phyloP scores from a whole-genome alignment of 2,888 invertebrate species.

The Drosophila mimica region DNA sequence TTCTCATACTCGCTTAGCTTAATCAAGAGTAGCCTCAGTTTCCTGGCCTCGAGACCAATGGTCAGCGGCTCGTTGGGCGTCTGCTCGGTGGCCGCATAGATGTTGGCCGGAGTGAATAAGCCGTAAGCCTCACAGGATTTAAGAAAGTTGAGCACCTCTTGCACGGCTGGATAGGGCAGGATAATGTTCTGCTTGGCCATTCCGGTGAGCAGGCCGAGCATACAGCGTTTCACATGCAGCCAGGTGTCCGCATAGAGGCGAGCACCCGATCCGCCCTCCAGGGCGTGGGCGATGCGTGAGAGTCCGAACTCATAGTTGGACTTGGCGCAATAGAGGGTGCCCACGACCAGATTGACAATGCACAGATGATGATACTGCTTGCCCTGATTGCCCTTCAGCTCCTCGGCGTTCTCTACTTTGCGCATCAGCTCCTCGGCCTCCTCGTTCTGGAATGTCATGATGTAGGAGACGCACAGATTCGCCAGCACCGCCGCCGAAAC shows the following conservation, averaged over 20 bases:
- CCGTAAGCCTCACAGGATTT: conserved; percentile 91
- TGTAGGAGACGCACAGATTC: conserved; percentile 99
- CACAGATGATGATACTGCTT: conserved; percentile 98
- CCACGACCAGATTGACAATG: conserved; percentile 99
- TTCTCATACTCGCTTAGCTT: conserved; percentile 84
- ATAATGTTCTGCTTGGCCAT: conserved; percentile 94
- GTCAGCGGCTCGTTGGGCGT: conserved; percentile 82
- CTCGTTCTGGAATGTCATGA: conserved; percentile 99
- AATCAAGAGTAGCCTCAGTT: conserved; percentile 81
- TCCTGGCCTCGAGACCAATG: conserved; percentile 84
- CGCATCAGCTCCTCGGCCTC: conserved; percentile 99
- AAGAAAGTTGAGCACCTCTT: conserved; percentile 93
- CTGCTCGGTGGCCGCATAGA: conserved; percentile 80
- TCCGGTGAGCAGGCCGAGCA: conserved; percentile 94
- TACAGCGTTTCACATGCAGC: conserved; percentile 98
- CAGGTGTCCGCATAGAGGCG: conserved; percentile 99
- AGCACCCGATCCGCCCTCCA: conserved; percentile 86
- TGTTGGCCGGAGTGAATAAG: conserved; percentile 83
- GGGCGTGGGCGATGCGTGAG: conserved; percentile 97
- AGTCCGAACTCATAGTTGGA: conserved; percentile 99
- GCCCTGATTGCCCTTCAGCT: conserved; percentile 93
- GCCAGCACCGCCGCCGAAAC: conserved; percentile 99
- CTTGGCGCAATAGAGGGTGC: conserved; percentile 98
- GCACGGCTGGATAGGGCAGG: conserved; percentile 91
- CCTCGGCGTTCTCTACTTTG: conserved; percentile 99